Base-by-base conservation (phyloP, 2,113 vertebrate species). In the Podiceps cristatus region DNA sequence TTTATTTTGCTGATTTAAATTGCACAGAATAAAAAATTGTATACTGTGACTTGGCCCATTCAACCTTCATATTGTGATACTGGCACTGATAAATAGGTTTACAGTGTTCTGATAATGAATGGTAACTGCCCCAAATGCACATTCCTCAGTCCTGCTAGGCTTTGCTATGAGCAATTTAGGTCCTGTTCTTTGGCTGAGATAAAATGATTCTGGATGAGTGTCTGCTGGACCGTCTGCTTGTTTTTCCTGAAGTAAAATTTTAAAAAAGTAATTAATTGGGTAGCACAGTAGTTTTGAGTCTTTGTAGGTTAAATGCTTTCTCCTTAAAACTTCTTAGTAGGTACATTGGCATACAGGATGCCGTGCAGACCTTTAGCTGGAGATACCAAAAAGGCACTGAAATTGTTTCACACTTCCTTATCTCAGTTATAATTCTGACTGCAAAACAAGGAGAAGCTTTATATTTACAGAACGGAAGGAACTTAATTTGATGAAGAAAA, bases 101-200 rank as follows among this genome's bases (percentile, higher is more conserved):
- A 88, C 24, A 85, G 50, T 81, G 14, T 64, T 75, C 75, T 45
- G 88, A 59, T 90, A 78, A 13, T 44, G 45, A 95, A 47, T 58
- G 73, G 64, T 86, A 94, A 97, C 64, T 92, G 69, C 90, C 80
- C 78, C 83, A 96, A 87, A 72, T 75, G 75, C 52, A 44, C 28
- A 9, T 75, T 90, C 45, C 82, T 77, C 69, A 52, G 83, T 88
- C 62, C 63, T 92, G 76, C 92, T 78, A 92, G 42, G 69, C 79
- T 91, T 96, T 96, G 81, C 94, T 93, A 19, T 96, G 96, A 96
- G 93, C 76, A 96, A 50, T 93, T 95, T 95, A 86, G 81, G 55
- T 83, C 40, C 90, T 88, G 58, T 85, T 66, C 72, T 86, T 96
- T 96, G 94, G 90, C 95, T 83, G 68, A 96, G 88, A 96, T 97